phyloP scores from a whole-genome alignment of 2,888 invertebrate genomes.

The Drosophila infuscata region DNA sequence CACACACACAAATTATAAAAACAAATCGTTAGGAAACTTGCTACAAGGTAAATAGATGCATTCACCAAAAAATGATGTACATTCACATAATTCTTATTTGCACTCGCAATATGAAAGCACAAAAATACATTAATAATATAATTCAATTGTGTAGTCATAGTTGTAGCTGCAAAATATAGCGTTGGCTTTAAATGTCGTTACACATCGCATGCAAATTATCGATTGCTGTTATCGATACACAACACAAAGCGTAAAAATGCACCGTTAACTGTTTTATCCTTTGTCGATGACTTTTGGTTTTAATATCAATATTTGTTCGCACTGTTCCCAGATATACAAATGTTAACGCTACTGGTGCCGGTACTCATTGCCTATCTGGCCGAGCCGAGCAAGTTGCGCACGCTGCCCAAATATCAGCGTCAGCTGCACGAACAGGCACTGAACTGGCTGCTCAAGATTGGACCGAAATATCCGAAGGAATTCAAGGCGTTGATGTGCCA shows the following conservation, averaged over 20 bases:
- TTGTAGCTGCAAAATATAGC: slow-evolving; percentile 40
- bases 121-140: too few species aligned
- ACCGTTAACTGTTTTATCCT: slow-evolving; percentile 25
- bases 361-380: slow-evolving; percentile 94
- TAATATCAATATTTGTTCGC: not conserved
- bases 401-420: slow-evolving; percentile 88
- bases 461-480: slow-evolving; percentile 96
- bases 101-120: slow-evolving; percentile 44
- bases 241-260: not conserved
- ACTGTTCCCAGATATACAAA: slow-evolving; percentile 90
- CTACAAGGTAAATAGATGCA: slow-evolving; percentile 87
- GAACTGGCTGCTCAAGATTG: slow-evolving; percentile 95
- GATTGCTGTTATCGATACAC: slow-evolving; percentile 24
- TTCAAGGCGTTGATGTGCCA: slow-evolving; percentile 96
- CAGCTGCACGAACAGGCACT: slow-evolving; percentile 95
- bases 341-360: slow-evolving; percentile 95
- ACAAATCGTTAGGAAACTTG: slow-evolving; percentile 86
- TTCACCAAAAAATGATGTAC: slow-evolving; percentile 28
- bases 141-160: slow-evolving; percentile 15
- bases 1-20: slow-evolving; percentile 32
- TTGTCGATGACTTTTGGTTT: not conserved
- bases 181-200: slow-evolving; percentile 70
- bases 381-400: slow-evolving; percentile 88
- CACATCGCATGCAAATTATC: slow-evolving; percentile 53
- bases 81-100: slow-evolving; percentile 46